phyloP scores from a whole-genome alignment of 2,113 vertebrate genomes.

The Nymphicus hollandicus region DNA sequence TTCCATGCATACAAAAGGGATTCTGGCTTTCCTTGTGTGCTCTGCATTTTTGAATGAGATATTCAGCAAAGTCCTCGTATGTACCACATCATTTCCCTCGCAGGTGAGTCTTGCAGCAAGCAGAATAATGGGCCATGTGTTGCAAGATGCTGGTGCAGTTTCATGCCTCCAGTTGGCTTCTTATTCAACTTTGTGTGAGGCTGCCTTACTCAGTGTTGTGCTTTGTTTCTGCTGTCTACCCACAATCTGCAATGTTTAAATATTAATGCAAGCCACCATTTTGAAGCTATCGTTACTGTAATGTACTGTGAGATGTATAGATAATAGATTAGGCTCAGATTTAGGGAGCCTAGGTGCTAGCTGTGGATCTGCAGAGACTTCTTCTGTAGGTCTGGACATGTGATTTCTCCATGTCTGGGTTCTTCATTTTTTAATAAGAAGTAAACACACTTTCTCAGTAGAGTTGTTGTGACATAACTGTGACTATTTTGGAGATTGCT shows the following conservation, averaged over 20 bases:
- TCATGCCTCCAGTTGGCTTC: neutral
- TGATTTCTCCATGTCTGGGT: neutral
- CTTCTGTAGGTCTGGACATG: fast-evolving
- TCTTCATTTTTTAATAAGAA: slow-evolving; percentile 10
- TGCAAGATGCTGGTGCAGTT: neutral
- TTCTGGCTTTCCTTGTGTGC: neutral
- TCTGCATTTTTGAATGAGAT: neutral
- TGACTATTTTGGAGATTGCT: neutral
- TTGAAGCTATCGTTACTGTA: neutral
- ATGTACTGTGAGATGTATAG: neutral
- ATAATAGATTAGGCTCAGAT: neutral
- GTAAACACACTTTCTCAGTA: neutral
- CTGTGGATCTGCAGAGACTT: neutral
- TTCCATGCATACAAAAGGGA: neutral
- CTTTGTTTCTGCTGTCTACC: neutral
- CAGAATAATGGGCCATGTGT: fast-evolving
- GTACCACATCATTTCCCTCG: neutral
- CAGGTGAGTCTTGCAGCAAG: neutral
- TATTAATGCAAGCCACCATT: slow-evolving; percentile 41
- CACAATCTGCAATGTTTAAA: slow-evolving; percentile 7
- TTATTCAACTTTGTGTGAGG: neutral
- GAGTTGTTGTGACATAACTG: neutral
- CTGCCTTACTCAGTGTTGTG: neutral
- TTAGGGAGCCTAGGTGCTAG: neutral
- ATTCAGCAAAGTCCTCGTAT: neutral